phyloP scores from a whole-genome alignment of 1,140 invertebrate species.

The Patella vulgata region DNA sequence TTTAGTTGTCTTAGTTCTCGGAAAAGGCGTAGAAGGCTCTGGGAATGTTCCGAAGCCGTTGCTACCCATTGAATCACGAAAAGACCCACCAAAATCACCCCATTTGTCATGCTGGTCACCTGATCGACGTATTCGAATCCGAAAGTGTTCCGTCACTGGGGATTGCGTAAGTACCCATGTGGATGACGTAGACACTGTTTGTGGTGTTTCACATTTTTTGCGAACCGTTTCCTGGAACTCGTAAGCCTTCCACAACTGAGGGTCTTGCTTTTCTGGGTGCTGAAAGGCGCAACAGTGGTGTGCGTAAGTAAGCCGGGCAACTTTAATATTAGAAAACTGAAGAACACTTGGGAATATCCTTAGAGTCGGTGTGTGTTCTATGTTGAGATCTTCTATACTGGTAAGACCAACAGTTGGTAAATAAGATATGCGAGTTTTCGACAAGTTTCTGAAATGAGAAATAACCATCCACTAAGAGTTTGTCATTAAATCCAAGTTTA shows the following conservation, averaged over 20 bases:
- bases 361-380: slow-evolving; percentile 78
- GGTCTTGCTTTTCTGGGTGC: slow-evolving; percentile 14
- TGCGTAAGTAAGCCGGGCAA: slow-evolving; percentile 80
- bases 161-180: neutral
- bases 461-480: no score
- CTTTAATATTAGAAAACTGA: slow-evolving; percentile 72
- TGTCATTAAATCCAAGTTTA: no score
- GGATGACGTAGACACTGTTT: neutral
- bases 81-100: neutral
- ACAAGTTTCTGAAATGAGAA: slow-evolving; percentile 73
- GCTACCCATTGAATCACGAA: neutral
- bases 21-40: neutral
- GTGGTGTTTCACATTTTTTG: slow-evolving; percentile 3
- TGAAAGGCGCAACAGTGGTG: slow-evolving; percentile 90
- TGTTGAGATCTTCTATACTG: slow-evolving; percentile 76
- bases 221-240: slow-evolving; percentile 5
- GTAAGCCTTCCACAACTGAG: neutral
- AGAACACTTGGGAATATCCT: slow-evolving; percentile 86
- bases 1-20: neutral
- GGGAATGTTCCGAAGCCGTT: neutral
- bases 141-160: neutral
- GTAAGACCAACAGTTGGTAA: slow-evolving; percentile 80
- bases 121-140: no score
- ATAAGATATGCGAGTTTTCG: slow-evolving; percentile 77
- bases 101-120: neutral